Percentiles rank a stretch among this genome's conserved stretches.
These are phyloP conservation scores for Gallinago jamesoni DNA, from an alignment of 2,113 vertebrate species.

Conservation along the genomic window DNA sequence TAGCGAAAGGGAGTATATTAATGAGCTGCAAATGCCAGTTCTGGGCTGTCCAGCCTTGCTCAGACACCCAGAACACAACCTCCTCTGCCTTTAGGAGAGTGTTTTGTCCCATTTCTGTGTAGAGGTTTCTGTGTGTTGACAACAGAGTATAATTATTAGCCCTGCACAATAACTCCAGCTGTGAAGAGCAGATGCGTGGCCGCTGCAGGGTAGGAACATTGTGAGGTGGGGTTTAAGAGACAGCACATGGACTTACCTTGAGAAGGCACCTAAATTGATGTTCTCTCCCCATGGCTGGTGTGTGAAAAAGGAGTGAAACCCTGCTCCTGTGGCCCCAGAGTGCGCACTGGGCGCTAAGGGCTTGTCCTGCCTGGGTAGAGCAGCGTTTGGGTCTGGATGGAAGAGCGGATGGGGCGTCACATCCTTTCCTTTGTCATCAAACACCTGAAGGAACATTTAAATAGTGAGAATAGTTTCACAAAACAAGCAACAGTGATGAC, in stretches of 20 bases:
- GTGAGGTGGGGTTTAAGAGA: neutral
- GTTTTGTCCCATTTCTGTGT: rapidly evolving
- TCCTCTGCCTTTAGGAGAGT: too few relatives aligned
- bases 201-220: neutral
- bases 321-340: slow-evolving; percentile 47
- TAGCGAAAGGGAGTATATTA: neutral
- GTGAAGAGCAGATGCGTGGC: neutral
- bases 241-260: slow-evolving; percentile 71
- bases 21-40: neutral
- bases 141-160: neutral
- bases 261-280: slow-evolving; percentile 73
- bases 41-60: neutral
- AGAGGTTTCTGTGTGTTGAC: neutral
- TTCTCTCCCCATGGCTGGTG: slow-evolving; percentile 67
- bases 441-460: slow-evolving; percentile 76
- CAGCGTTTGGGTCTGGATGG: slow-evolving; percentile 62
- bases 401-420: slow-evolving; percentile 87
- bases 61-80: neutral
- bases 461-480: neutral
- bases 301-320: slow-evolving; percentile 48
- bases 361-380: slow-evolving; percentile 64
- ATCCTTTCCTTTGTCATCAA: slow-evolving; percentile 81
- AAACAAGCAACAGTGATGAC: neutral
- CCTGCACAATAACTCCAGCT: neutral
- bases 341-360: slow-evolving; percentile 69